These are phyloP conservation scores for Rhabdomys dilectus DNA, from an alignment of 2,113 vertebrate species.

Conservation along the genomic window DNA sequence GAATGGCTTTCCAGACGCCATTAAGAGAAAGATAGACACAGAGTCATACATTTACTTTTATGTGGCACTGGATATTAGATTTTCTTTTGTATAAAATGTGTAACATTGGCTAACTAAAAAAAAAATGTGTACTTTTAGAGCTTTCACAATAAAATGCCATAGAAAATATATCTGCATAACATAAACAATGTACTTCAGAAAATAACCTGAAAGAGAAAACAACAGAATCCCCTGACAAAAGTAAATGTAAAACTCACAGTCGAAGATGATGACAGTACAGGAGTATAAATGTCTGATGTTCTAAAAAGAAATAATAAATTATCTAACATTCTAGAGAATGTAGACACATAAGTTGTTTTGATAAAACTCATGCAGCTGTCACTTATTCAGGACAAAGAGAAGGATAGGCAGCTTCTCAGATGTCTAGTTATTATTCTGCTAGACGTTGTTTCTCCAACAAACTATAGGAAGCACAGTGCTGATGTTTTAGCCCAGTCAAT, in stretches of 20 bases:
- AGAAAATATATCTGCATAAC: neutral
- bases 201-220: neutral
- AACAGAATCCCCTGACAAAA: neutral
- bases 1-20: neutral
- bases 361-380: conserved; percentile 46
- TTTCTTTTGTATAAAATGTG: neutral
- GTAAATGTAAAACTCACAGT: neutral
- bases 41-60: neutral
- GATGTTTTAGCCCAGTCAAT: conserved; percentile 52
- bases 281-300: conserved; percentile 10
- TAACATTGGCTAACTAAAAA: neutral
- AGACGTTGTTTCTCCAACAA: conserved; percentile 58
- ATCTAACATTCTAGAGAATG: neutral
- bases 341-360: neutral
- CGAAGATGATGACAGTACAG: conserved; percentile 20
- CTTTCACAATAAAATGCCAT: conserved; percentile 9
- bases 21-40: neutral
- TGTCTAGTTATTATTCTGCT: conserved; percentile 65
- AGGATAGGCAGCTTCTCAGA: conserved; percentile 20
- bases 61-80: neutral
- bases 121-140: neutral
- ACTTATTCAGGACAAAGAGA: conserved; percentile 49
- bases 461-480: conserved; percentile 18
- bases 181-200: neutral
- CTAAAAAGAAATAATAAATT: conserved; percentile 29